These are phyloP conservation scores for Anoplolepis gracilipes DNA, from an alignment of 1,140 invertebrate genomes.

Conservation along the genomic window DNA sequence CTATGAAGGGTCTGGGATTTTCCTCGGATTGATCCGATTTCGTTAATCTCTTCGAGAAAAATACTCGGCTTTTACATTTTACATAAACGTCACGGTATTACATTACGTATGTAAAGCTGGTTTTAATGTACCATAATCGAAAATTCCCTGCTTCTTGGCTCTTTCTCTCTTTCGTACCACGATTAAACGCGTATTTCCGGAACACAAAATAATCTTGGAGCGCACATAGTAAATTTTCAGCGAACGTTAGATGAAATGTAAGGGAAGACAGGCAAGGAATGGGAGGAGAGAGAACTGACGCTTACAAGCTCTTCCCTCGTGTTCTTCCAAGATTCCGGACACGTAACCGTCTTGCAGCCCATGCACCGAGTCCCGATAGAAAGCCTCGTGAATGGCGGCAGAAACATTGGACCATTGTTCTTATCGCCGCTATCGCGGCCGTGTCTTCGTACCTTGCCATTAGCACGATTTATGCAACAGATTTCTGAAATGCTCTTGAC, in stretches of 20 bases:
- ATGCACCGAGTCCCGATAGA: slow-evolving; percentile 36
- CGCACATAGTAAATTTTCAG: slow-evolving; percentile 52
- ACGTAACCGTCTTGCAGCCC: slow-evolving; percentile 54
- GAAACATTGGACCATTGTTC: slow-evolving; percentile 60
- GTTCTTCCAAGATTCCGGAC: slow-evolving; percentile 55
- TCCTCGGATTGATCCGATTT: slow-evolving; percentile 20
- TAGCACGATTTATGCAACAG: slow-evolving; percentile 48
- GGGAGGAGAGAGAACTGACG: slow-evolving; percentile 53
- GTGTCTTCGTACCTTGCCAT: slow-evolving; percentile 8
- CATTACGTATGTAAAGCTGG: slow-evolving; percentile 16
- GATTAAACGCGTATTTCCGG: slow-evolving; percentile 51
- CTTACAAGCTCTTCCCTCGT: slow-evolving; percentile 55
- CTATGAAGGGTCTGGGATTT: background rate
- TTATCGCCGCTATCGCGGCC: slow-evolving; percentile 50
- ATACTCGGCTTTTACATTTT: slow-evolving; percentile 21
- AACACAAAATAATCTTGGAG: slow-evolving; percentile 52
- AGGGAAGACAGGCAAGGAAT: slow-evolving; percentile 58
- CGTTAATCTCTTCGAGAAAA: slow-evolving; percentile 1
- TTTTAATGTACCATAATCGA: slow-evolving; percentile 33
- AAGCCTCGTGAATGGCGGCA: slow-evolving; percentile 27
- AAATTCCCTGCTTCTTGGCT: background rate
- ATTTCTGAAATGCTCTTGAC: slow-evolving; percentile 45
- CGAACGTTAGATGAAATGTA: slow-evolving; percentile 54
- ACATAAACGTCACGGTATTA: slow-evolving; percentile 12
- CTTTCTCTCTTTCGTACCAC: background rate